These are phyloP conservation scores for Xenentodon cancila DNA, from an alignment of 2,797 vertebrate genomes.

Conservation along the genomic window DNA sequence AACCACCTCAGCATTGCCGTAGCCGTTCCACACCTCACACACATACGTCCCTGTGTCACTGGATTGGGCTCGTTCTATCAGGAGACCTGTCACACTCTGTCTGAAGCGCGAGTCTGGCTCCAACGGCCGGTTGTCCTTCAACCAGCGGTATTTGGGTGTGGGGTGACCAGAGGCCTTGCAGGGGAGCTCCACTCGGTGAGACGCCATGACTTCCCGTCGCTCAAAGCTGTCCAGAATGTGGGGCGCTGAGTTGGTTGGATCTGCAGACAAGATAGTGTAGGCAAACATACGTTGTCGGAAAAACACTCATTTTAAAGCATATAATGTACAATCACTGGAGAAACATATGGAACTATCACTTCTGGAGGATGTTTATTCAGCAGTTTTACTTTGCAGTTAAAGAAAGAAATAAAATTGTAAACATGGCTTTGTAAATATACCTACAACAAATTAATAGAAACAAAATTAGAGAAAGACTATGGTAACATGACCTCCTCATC, in stretches of 20 bases:
- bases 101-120: slow-evolving; percentile 95
- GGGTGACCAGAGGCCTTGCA: slow-evolving; percentile 98
- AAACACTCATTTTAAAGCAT: too few species aligned
- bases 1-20: slow-evolving; percentile 93
- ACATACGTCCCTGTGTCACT: slow-evolving; percentile 93
- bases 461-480: too few species aligned
- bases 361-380: too few species aligned
- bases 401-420: too few species aligned
- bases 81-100: slow-evolving; percentile 91
- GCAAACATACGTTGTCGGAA: too few species aligned
- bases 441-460: too few species aligned
- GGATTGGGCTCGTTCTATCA: slow-evolving; percentile 90
- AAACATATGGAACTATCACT: too few species aligned
- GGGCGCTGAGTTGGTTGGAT: slow-evolving; percentile 94
- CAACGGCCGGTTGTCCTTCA: slow-evolving; percentile 95
- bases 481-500: too few species aligned
- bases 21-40: slow-evolving; percentile 97
- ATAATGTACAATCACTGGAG: too few species aligned
- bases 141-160: slow-evolving; percentile 95
- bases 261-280: slow-evolving; percentile 64
- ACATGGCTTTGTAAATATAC: too few species aligned
- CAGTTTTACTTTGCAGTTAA: too few species aligned
- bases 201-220: slow-evolving; percentile 93
- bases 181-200: slow-evolving; percentile 94
- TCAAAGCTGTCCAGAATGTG: slow-evolving; percentile 98